phyloP scores from a whole-genome alignment of 2,113 vertebrate genomes.

The Burhinus bistriatus region DNA sequence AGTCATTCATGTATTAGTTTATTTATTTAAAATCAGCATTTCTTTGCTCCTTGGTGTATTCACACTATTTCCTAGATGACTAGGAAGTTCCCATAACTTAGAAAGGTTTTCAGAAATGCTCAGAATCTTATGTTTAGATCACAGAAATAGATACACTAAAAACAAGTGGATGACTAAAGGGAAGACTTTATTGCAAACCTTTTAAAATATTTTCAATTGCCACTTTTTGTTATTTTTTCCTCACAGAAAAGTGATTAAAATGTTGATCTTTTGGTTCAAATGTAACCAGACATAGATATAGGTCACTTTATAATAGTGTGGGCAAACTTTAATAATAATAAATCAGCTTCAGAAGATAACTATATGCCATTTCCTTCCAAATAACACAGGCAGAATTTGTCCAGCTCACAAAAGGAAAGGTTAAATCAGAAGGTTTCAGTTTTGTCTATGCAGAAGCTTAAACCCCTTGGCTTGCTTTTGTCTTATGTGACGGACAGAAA shows the following conservation, averaged over 20 bases:
- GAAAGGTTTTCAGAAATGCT: background rate
- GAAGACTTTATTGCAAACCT: background rate
- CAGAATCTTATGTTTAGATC: background rate
- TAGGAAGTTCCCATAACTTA: background rate
- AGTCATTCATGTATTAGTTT: background rate
- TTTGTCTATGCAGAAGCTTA: background rate
- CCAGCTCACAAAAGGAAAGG: background rate
- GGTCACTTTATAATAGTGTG: background rate
- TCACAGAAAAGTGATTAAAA: background rate
- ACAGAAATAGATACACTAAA: background rate
- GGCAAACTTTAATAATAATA: background rate
- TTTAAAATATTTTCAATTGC: background rate
- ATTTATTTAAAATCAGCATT: background rate
- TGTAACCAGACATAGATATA: background rate
- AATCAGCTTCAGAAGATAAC: background rate
- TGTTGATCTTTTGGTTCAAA: background rate
- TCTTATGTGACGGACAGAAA: background rate
- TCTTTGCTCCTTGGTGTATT: background rate
- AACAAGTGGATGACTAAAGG: background rate
- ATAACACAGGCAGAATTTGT: background rate
- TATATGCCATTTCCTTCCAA: background rate
- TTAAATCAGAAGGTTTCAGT: background rate
- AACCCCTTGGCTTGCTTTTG: background rate
- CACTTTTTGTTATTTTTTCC: background rate
- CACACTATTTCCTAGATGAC: background rate